Percentiles rank a stretch among this genome's conserved stretches.
phyloP scores from a whole-genome alignment of 2,797 vertebrate species.

The Leptodactylus fallax region DNA sequence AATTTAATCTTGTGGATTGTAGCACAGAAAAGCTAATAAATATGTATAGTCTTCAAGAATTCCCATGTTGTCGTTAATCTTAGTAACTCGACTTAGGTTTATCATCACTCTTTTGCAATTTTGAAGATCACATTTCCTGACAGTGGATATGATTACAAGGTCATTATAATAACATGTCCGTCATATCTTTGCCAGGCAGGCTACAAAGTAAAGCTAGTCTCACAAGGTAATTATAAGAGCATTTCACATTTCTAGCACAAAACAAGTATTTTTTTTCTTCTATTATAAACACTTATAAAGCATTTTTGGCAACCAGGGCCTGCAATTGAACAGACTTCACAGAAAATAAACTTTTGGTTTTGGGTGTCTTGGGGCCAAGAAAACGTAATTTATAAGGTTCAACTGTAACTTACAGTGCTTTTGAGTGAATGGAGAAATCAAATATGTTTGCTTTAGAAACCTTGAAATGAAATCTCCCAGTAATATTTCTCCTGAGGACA shows the following conservation, averaged over 20 bases:
- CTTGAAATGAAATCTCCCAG: conserved; percentile 57
- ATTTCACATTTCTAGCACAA: conserved; percentile 51
- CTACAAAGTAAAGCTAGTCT: conserved; percentile 37
- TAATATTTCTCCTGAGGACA: conserved; percentile 55
- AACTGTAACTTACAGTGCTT: conserved; percentile 58
- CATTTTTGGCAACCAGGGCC: conserved; percentile 58
- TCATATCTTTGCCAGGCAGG: conserved; percentile 22
- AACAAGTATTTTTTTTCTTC: conserved; percentile 54
- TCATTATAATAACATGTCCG: conserved; percentile 40
- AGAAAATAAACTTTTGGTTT: conserved; percentile 60
- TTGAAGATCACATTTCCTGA: conserved; percentile 34
- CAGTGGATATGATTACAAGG: conserved; percentile 30
- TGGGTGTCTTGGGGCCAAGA: conserved; percentile 56
- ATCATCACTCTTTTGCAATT: conserved; percentile 24
- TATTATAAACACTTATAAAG: conserved; percentile 58
- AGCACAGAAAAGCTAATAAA: background rate
- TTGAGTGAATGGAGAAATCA: conserved; percentile 55
- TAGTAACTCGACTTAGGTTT: conserved; percentile 22
- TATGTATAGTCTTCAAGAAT: background rate
- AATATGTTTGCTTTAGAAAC: conserved; percentile 61
- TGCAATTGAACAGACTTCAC: conserved; percentile 57
- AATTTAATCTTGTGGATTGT: background rate
- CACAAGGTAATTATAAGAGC: conserved; percentile 46
- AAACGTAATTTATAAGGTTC: conserved; percentile 62
- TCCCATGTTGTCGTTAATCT: background rate